phyloP scores from a whole-genome alignment of 1,140 invertebrate genomes.

The Lordiphosa stackelbergi region DNA sequence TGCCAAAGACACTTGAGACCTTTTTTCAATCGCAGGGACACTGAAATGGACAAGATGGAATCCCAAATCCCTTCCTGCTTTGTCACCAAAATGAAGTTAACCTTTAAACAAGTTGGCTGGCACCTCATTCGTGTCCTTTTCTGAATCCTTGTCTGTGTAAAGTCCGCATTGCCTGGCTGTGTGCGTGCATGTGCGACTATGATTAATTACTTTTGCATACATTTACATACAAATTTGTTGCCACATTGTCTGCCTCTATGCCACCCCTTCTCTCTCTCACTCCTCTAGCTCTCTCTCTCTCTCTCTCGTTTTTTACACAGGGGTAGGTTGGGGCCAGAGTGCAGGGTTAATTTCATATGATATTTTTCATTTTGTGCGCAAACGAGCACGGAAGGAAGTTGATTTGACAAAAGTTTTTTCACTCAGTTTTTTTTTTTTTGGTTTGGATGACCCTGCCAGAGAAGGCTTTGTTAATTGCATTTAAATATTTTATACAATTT shows the following conservation, averaged over 20 bases:
- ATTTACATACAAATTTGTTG: conserved; percentile 76
- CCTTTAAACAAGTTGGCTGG: conserved; percentile 62
- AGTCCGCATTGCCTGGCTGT: conserved; percentile 54
- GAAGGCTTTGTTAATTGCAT: conserved; percentile 43
- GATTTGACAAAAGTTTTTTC: conserved; percentile 67
- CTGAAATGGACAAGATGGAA: background rate
- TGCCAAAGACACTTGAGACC: conserved; percentile 26
- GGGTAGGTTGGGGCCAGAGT: conserved; percentile 34
- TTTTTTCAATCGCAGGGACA: conserved; percentile 8
- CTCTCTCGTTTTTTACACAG: conserved; percentile 32
- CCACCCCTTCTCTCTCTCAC: background rate
- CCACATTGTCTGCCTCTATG: conserved; percentile 68
- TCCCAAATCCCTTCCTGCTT: conserved; percentile 29
- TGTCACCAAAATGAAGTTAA: conserved; percentile 66
- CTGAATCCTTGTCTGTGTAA: conserved; percentile 37
- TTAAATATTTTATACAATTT: conserved; percentile 52
- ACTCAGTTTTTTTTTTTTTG: conserved; percentile 2
- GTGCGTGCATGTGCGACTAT: conserved; percentile 73
- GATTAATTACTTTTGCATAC: conserved; percentile 77
- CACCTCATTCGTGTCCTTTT: conserved; percentile 29
- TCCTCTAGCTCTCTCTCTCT: conserved; percentile 4
- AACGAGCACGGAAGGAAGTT: conserved; percentile 65
- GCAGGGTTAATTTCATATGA: conserved; percentile 68
- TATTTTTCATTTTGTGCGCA: conserved; percentile 70
- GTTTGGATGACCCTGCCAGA: conserved; percentile 2